A percentile compares a stretch with the other conserved stretches of the same genome.
Conservation (phyloP, 2,797 vertebrate species). For the Scolopax rusticola region DNA sequence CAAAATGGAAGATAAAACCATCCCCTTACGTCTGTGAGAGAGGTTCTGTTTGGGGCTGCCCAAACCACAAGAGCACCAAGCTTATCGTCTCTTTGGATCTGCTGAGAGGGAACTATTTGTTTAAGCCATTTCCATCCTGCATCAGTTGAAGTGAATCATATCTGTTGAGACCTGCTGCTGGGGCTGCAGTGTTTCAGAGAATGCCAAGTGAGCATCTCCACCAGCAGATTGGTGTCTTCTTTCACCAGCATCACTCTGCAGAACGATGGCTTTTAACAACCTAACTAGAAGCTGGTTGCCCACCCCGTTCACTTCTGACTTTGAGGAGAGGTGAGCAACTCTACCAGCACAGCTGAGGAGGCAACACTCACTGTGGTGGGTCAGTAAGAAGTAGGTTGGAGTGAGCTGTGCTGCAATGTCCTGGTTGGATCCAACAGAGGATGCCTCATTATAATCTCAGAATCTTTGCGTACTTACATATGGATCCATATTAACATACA, state of each 20-base stretch:
- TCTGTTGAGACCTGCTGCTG: not conserved
- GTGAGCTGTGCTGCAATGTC: not conserved
- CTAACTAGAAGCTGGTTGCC: not conserved
- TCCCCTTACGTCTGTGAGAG: not conserved
- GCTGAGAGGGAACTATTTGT: not conserved
- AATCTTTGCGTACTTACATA: not conserved
- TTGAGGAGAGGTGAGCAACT: not conserved
- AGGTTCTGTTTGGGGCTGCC: not conserved
- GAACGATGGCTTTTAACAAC: not conserved
- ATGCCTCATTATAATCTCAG: not conserved
- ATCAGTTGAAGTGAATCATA: not conserved
- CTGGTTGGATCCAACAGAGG: not conserved
- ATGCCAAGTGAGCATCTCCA: not conserved
- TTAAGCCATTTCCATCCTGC: constrained; percentile 10
- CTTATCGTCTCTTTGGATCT: not conserved
- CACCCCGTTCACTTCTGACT: not conserved
- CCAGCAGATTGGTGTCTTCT: not conserved
- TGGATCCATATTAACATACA: not conserved
- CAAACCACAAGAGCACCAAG: not conserved
- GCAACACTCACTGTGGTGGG: not conserved
- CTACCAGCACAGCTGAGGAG: not conserved
- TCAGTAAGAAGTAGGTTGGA: not conserved
- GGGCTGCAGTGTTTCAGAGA: not conserved
- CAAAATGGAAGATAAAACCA: not conserved
- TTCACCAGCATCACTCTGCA: not conserved